Evolutionary conservation across 2,888 invertebrate species (phyloP).

Genomic region (Merodon equestris): DNA sequence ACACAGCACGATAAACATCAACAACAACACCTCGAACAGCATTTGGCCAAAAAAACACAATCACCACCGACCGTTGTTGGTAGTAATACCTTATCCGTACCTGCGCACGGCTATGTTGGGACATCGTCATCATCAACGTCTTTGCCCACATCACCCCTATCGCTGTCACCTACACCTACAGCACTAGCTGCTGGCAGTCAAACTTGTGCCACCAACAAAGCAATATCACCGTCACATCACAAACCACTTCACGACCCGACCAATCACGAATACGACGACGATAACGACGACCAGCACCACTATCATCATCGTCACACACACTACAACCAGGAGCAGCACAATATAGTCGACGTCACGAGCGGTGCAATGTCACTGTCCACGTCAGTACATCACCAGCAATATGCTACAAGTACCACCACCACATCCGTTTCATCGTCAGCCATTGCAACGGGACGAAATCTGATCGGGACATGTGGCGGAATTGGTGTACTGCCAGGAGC

Average conservation of each 20-base stretch:
- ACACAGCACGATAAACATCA: constrained; percentile 7
- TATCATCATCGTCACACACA: not conserved
- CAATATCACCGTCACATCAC: constrained; percentile 22
- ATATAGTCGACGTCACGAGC: constrained; percentile 16
- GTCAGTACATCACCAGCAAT: constrained; percentile 63
- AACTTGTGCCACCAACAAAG: constrained; percentile 59
- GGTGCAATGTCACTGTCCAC: constrained; percentile 63
- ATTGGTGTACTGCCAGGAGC: constrained; percentile 59
- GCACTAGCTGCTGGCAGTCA: constrained; percentile 61
- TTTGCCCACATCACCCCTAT: constrained; percentile 58
- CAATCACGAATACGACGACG: constrained; percentile 31
- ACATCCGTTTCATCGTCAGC: constrained; percentile 27
- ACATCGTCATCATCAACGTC: constrained; percentile 53
- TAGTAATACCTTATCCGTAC: constrained; percentile 58
- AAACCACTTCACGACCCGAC: too few relatives aligned
- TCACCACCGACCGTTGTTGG: constrained; percentile 55
- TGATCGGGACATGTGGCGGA: constrained; percentile 58
- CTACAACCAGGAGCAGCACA: too few relatives aligned
- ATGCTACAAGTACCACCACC: constrained; percentile 55
- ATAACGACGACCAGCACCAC: constrained; percentile 44
- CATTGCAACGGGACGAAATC: constrained; percentile 38
- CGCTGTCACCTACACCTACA: constrained; percentile 45
- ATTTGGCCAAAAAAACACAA: constrained; percentile 53
- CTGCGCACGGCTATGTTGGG: constrained; percentile 65
- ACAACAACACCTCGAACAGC: constrained; percentile 67